Percentiles rank a stretch among this genome's conserved stretches.
Conservation (phyloP, 2,113 vertebrate species). For the Hystrix brachyura region DNA sequence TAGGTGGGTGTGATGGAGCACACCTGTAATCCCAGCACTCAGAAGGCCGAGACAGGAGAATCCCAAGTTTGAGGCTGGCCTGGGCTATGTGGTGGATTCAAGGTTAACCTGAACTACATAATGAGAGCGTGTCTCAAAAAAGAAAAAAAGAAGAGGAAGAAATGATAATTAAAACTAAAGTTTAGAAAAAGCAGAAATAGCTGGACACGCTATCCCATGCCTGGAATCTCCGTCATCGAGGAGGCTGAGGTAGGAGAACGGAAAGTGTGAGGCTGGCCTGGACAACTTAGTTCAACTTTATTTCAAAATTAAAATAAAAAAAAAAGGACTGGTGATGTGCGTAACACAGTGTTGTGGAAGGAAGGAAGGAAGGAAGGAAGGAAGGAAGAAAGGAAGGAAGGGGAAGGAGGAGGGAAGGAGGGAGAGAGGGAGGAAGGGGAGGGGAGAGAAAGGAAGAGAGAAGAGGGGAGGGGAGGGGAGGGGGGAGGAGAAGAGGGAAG, state of each 20-base stretch:
- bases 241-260: not conserved
- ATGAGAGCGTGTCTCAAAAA: not conserved
- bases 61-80: not conserved
- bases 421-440: too few species aligned
- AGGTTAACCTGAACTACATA: not conserved
- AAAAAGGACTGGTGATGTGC: not conserved
- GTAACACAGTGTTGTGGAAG: not conserved
- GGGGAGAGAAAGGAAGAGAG: too few species aligned
- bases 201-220: not conserved
- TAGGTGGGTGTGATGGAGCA: not conserved
- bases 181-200: not conserved
- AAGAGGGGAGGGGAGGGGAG: too few species aligned
- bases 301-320: too few species aligned
- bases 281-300: not conserved
- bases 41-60: not conserved
- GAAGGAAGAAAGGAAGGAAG: not conserved
- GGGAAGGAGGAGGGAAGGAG: not conserved
- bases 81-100: not conserved
- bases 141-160: not conserved
- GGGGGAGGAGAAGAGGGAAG: not conserved
- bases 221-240: not conserved
- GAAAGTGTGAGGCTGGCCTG: not conserved
- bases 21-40: not conserved
- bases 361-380: not conserved
- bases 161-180: not conserved